Evolutionary conservation across 2,888 invertebrate species (phyloP), one percentile per base, ranked within the genome.

Genomic region (Catocala fraxini): DNA sequence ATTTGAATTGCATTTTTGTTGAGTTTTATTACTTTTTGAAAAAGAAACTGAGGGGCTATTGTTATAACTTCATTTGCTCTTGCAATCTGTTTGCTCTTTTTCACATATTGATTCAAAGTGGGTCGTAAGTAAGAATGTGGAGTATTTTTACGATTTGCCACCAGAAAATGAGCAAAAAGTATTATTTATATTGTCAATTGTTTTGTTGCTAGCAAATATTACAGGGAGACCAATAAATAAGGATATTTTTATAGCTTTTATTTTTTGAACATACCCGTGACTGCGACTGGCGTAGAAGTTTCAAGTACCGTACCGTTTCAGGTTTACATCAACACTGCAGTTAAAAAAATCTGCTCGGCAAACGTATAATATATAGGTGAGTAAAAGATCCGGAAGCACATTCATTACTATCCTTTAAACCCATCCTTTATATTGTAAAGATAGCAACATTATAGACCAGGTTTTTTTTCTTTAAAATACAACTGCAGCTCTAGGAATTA

Each of bases 21-120:
- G 9, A 71, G 71, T 70, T 77, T 76, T 86, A 69, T 73, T 60
- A 43, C 80, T 25, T 84, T 84, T 69, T 59, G 56, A 35, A 53
- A 43, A 39, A 55, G 12, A 35, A 34, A 49, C 47, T 35, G 46
- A 59, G 52, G 34, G 62, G 62, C 92, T 89, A 92, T 93, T 93
- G 93, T 93, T 93, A 90, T 88, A 85, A 88, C 92, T 93, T 92
- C 92, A 93, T 93, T 93, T 93, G 92, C 89, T 90, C 73, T 68
- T 72, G 70, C 71, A 6, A 75, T 80, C 80, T 71, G 76, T 82
- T 85, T 87, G 75, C 84, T 89, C 86, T 81, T 88, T 86, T 91
- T 89, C 69, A 86, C 87, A 89, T 92, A 92, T 92, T 92, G 92
- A 92, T 90, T 91, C 90, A 85, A 89, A 89, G 85, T 89, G 88